Base-by-base conservation (phyloP, 92 coral and sea anemone species). In the Zoanthus sociatus region DNA sequence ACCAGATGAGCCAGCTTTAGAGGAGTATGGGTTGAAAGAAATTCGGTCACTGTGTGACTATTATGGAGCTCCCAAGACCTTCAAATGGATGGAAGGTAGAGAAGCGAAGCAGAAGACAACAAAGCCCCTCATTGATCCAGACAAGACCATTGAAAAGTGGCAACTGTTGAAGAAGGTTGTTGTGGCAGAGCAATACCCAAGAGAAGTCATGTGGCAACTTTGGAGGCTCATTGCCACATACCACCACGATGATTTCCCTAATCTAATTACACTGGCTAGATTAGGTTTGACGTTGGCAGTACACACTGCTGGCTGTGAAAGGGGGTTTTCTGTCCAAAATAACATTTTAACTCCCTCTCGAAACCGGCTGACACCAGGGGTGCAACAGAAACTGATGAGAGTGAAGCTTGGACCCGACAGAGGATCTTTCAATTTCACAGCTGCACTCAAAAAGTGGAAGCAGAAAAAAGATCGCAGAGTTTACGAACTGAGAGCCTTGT, bases 241-340 rank as follows among this genome's bases (percentile, higher is more conserved):
- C 77, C 84, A 66, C 73, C 75, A 56, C 50, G 82, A 72, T 64
- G 76, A 86, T 58, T 78, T 78, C 79, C 90, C 64, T 1, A 78
- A 71, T 69, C 85, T 87, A 53, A 58, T 6, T 17, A 77, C 77
- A 86, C 84, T 86, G 5, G 84, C 89, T 86, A 72, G 73, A 82
- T 51, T 66, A 76, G 77, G 69, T 51, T 73, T 86, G n/a, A 86
- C 77, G 14, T 70, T 86, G 78, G 77, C 76, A 73, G 89, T 86
- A 2, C 89, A 86, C 84, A 86, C 84, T 37, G 84, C 89, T 73
- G 84, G 83, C 67, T 86, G 89, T 76, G 89, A 86, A 76, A 86
- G 76, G 55, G 89, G 89, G 6, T 86, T 86, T 64, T 46, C 83
- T 0, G 89, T 86, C 18, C 89, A 86, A 64, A 86, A 86, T 50